Conservation (phyloP, 2,113 vertebrate species). For the Nansenia antarctica region DNA sequence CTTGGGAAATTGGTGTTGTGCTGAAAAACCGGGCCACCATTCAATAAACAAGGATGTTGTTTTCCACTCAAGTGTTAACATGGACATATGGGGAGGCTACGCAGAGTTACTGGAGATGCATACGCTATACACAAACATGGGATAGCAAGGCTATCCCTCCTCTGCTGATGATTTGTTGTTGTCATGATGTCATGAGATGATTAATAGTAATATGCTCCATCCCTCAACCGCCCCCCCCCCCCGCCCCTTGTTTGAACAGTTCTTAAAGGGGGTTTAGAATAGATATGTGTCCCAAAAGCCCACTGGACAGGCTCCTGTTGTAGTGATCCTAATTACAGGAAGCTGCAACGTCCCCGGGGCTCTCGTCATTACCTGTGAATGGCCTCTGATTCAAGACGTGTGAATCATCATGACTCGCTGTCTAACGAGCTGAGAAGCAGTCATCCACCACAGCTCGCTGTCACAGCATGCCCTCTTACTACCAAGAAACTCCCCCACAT, state of each 20-base stretch:
- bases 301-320: conserved; percentile 29
- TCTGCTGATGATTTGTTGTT: too few relatives aligned
- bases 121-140: too few relatives aligned
- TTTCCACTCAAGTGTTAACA: conserved; percentile 5
- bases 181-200: too few relatives aligned
- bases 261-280: too few relatives aligned
- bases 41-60: neutral
- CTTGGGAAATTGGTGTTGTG: conserved; percentile 27
- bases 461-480: too few relatives aligned
- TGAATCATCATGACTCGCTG: conserved; percentile 54
- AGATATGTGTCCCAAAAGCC: conserved; percentile 40
- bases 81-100: neutral
- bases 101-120: neutral
- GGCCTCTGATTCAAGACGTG: conserved; percentile 44
- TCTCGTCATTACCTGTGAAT: conserved; percentile 40
- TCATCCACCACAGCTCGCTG: neutral
- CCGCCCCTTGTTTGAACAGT: too few relatives aligned
- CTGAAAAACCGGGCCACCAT: neutral
- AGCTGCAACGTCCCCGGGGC: conserved; percentile 47
- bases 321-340: conserved; percentile 46
- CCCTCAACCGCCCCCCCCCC: too few relatives aligned
- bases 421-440: conserved; percentile 50
- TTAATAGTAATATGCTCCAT: too few relatives aligned
- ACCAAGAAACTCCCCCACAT: conserved; percentile 19
- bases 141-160: too few relatives aligned